Conservation (phyloP, 2,113 vertebrate species). For the Callipepla squamata region DNA sequence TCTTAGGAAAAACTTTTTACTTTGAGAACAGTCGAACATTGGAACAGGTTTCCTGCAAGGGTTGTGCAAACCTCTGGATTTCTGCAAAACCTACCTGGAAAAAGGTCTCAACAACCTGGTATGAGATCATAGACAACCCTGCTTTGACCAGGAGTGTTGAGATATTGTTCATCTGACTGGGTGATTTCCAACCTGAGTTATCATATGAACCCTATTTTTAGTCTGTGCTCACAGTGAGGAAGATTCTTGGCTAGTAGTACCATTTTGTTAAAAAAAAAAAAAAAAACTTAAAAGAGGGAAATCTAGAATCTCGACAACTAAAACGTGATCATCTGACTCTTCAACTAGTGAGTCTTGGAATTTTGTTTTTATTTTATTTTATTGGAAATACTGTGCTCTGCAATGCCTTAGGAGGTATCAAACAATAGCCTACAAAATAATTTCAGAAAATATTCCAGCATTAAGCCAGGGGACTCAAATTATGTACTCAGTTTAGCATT, state of each 20-base stretch:
- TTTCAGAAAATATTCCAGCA: neutral
- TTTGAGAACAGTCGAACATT: neutral
- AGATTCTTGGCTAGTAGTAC: neutral
- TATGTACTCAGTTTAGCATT: neutral
- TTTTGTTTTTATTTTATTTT: neutral
- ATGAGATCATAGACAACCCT: neutral
- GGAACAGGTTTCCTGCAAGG: neutral
- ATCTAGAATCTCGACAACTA: neutral
- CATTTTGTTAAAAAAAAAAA: neutral
- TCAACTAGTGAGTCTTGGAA: neutral
- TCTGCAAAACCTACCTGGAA: neutral
- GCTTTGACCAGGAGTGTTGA: neutral
- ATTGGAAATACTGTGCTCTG: neutral
- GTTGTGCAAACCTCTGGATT: rapidly evolving
- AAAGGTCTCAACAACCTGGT: neutral
- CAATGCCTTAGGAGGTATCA: neutral
- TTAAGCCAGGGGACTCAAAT: neutral
- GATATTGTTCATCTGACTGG: neutral
- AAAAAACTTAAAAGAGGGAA: neutral
- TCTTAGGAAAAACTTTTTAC: neutral
- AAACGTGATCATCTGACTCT: neutral
- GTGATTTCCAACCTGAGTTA: neutral
- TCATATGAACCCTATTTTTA: neutral
- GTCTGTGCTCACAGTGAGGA: neutral
- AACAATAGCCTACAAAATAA: neutral